Evolutionary conservation across 2,797 vertebrate species (phyloP).

Genomic region (Nasua narica): DNA sequence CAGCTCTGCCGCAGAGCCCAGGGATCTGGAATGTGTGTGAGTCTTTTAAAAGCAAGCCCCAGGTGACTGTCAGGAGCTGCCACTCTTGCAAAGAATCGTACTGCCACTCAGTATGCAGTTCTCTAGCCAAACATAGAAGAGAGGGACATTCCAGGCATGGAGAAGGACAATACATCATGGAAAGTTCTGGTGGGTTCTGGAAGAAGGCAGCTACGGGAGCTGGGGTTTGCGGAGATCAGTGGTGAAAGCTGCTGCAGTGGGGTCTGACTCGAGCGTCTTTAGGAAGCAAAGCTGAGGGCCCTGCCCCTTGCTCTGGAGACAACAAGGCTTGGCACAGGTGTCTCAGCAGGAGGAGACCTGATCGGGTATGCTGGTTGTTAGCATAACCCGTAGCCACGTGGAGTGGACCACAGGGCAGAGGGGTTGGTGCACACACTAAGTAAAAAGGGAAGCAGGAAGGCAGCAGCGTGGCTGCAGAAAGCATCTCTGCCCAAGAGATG

Average conservation of each 20-base stretch:
- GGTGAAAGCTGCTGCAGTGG: background rate
- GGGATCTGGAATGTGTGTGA: background rate
- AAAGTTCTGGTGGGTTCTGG: background rate
- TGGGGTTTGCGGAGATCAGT: background rate
- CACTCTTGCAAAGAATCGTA: background rate
- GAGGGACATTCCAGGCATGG: background rate
- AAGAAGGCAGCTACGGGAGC: background rate
- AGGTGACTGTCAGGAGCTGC: background rate
- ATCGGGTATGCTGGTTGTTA: background rate
- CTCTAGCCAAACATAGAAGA: background rate
- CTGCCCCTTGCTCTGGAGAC: background rate
- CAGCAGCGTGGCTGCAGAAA: background rate
- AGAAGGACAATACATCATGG: background rate
- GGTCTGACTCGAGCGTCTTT: background rate
- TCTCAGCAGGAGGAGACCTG: background rate
- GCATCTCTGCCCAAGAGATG: background rate
- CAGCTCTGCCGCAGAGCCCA: background rate
- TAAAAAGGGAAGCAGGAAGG: background rate
- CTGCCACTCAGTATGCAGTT: background rate
- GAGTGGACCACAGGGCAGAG: background rate
- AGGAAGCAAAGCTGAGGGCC: background rate
- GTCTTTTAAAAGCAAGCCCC: background rate
- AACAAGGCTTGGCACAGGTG: background rate
- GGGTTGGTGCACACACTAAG: accelerated
- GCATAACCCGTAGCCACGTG: background rate